A percentile compares a stretch with the other conserved stretches of the same genome.
phyloP scores from a whole-genome alignment of 2,797 vertebrate species.

The Tapirus indicus region DNA sequence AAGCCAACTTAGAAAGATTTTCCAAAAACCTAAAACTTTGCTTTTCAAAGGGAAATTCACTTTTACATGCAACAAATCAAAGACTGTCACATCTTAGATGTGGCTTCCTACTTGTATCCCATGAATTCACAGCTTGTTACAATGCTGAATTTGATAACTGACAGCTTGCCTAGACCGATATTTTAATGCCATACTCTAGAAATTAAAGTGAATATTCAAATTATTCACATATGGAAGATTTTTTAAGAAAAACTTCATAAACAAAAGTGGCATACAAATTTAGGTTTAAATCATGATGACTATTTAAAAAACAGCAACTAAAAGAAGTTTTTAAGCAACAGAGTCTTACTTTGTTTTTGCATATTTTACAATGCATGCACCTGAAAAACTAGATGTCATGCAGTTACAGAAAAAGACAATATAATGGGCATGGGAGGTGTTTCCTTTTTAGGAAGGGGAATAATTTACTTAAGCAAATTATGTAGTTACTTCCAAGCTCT shows the following conservation, averaged over 20 bases:
- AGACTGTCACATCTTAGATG: slow-evolving; percentile 57
- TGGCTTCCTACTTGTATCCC: slow-evolving; percentile 44
- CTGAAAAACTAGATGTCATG: neutral
- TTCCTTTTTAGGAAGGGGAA: neutral
- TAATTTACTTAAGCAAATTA: slow-evolving; percentile 52
- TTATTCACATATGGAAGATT: slow-evolving; percentile 67
- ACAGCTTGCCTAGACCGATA: slow-evolving; percentile 66
- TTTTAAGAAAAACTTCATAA: slow-evolving; percentile 71
- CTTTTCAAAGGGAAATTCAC: slow-evolving; percentile 48
- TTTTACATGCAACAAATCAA: slow-evolving; percentile 49
- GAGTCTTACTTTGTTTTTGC: slow-evolving; percentile 4
- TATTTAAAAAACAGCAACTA: slow-evolving; percentile 64
- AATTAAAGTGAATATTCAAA: slow-evolving; percentile 76
- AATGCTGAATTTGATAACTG: slow-evolving; percentile 68
- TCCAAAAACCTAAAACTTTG: neutral
- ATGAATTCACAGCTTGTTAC: slow-evolving; percentile 61
- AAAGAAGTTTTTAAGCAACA: slow-evolving; percentile 60
- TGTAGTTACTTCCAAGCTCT: neutral
- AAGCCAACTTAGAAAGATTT: slow-evolving; percentile 5
- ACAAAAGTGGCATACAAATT: slow-evolving; percentile 67
- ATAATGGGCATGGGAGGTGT: neutral
- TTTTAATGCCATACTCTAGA: slow-evolving; percentile 69
- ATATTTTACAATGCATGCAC: neutral
- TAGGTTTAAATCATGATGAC: slow-evolving; percentile 64
- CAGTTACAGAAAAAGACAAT: neutral